Evolutionary conservation across 2,888 invertebrate species (phyloP), one percentile per base, ranked within the genome.

Genomic region (Athetis lepigone): DNA sequence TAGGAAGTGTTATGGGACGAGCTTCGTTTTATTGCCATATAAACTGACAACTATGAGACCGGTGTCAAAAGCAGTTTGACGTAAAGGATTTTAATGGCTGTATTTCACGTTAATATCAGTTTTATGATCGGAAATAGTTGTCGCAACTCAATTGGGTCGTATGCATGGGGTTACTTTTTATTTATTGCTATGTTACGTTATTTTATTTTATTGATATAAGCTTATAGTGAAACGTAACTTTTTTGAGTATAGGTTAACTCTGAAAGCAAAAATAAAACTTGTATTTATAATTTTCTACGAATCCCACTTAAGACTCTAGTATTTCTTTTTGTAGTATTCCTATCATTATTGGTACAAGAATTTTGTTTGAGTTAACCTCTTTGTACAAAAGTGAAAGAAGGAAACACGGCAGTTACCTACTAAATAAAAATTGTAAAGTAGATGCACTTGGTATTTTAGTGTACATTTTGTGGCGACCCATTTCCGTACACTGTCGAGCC

Each of bases 11-110:
- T 90, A 89, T 88, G 84, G 80, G 78, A 72, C 75, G 64, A 84
- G 86, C 86, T 88, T 88, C 85, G 85, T 87, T 92, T 92, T 92
- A 93, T 90, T 86, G 87, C 84, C 80, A 74, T 88, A 89, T 92
- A 89, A 92, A 91, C 80, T 86, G 83, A 81, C 83, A 82, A 79
- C 81, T 85, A 90, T 85, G 83, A 82, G 81, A 81, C 85, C 84
- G 83, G 86, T 77, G 75, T 83, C 83, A 83, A 83, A 75, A 46
- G 57, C 50, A 43, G 70, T 75, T 81, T 85, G 82, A 87, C 83
- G 79, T 70, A 77, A 82, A 84, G 80, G 84, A 83, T 81, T 84
- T 64, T 57, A 80, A 78, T 62, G 56, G 59, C 57, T 58, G 46
- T 70, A 51, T 79, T 55, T 61, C 59, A 68, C 65, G 51, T 56